Evolutionary conservation across 2,113 vertebrate species (phyloP).

Genomic region (Todiramphus saurophagus): DNA sequence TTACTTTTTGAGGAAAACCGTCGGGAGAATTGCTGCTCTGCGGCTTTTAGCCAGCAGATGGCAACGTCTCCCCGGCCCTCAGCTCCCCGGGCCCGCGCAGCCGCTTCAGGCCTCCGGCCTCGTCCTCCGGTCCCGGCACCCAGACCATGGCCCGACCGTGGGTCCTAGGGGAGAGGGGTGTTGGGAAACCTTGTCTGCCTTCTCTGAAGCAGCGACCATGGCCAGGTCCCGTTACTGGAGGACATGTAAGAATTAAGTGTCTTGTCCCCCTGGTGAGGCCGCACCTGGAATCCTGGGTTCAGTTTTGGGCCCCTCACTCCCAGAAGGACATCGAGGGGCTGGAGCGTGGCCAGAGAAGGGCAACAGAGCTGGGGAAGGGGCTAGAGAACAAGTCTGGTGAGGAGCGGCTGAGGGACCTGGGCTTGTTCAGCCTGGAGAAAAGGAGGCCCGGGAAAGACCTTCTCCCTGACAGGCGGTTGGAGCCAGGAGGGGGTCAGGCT

Average conservation of each 20-base stretch:
- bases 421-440: neutral
- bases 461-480: neutral
- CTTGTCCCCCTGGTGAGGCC: neutral
- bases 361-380: neutral
- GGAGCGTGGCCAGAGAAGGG: neutral
- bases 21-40: fast-evolving
- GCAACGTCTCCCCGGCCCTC: neutral
- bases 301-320: neutral
- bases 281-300: neutral
- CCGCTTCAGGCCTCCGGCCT: neutral
- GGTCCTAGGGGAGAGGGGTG: neutral
- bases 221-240: neutral
- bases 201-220: neutral
- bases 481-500: neutral
- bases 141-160: neutral
- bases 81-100: neutral
- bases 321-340: neutral
- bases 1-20: fast-evolving
- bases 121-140: neutral
- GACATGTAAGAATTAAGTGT: neutral
- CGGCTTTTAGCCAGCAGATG: constrained; percentile 18
- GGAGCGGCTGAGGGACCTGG: neutral
- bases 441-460: neutral
- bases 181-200: neutral
- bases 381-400: neutral